Percentiles rank a stretch among this genome's conserved stretches.
Conservation (phyloP, 2,797 vertebrate genomes). For the Chaetophractus vellerosus region DNA sequence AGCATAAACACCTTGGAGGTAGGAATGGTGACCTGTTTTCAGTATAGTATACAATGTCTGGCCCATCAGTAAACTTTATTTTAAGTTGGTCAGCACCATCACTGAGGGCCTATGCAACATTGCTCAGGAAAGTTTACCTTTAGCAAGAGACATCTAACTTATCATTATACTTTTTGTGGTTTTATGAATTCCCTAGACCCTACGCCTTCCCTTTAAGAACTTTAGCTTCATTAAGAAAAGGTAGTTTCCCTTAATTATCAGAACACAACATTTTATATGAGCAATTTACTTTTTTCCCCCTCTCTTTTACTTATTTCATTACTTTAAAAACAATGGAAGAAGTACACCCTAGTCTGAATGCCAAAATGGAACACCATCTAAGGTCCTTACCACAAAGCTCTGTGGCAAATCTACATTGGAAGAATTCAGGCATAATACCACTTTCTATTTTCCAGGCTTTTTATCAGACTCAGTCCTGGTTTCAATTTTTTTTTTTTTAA, state of each 20-base stretch:
- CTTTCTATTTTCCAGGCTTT: conserved; percentile 15
- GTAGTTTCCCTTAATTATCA: background rate
- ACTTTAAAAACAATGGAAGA: background rate
- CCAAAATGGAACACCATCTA: background rate
- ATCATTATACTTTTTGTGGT: background rate
- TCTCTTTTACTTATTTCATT: conserved; percentile 18
- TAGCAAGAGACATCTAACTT: background rate
- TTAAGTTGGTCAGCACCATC: background rate
- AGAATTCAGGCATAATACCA: background rate
- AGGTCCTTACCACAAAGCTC: background rate
- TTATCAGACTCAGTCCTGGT: background rate
- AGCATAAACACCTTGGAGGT: background rate
- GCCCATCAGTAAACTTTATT: background rate
- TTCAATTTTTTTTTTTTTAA: background rate
- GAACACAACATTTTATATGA: background rate
- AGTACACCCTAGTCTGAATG: background rate
- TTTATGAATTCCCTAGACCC: background rate
- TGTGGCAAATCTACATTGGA: background rate
- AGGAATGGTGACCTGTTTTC: background rate
- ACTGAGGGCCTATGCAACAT: background rate
- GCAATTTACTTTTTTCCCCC: background rate
- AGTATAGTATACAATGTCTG: background rate
- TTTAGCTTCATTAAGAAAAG: background rate
- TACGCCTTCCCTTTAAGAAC: background rate
- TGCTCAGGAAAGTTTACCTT: conserved; percentile 11